Conservation (phyloP, 2,113 vertebrate genomes). For the Irena cyanogastra region DNA sequence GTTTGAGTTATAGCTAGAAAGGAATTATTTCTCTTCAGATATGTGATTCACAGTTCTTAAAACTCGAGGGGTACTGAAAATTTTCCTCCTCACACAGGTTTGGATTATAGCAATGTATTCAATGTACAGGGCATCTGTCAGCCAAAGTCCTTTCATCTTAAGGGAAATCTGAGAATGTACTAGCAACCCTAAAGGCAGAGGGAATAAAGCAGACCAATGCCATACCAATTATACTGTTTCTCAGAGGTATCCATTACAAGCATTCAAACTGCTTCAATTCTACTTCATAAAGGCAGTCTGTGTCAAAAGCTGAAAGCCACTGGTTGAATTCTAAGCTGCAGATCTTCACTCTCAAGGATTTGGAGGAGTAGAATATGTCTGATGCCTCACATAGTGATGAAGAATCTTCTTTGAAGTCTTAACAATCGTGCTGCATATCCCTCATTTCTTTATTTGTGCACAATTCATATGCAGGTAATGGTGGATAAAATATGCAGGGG, state of each 20-base stretch:
- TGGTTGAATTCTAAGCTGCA: conserved; percentile 19
- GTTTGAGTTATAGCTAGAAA: neutral
- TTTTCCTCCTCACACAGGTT: neutral
- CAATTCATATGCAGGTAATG: conserved; percentile 5
- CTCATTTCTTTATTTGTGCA: conserved; percentile 11
- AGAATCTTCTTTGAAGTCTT: conserved; percentile 18
- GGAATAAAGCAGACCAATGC: neutral
- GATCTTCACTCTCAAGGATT: neutral
- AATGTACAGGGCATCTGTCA: conserved; percentile 19
- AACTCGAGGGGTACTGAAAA: neutral
- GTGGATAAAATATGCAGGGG: neutral
- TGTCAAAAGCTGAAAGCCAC: conserved; percentile 35
- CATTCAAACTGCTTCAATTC: conserved; percentile 28
- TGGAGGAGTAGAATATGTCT: neutral
- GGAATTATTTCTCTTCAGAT: neutral
- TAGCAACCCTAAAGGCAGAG: conserved; percentile 32
- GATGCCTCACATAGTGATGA: conserved; percentile 21
- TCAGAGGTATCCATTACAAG: conserved; percentile 50
- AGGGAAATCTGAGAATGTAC: conserved; percentile 26
- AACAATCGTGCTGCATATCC: neutral
- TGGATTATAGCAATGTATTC: neutral
- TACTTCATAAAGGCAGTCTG: conserved; percentile 2
- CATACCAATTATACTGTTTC: conserved; percentile 51
- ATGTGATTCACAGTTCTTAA: neutral
- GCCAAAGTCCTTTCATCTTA: conserved; percentile 23